Conservation (phyloP, 2,113 vertebrate species). For the Rhabdornis inornatus region DNA sequence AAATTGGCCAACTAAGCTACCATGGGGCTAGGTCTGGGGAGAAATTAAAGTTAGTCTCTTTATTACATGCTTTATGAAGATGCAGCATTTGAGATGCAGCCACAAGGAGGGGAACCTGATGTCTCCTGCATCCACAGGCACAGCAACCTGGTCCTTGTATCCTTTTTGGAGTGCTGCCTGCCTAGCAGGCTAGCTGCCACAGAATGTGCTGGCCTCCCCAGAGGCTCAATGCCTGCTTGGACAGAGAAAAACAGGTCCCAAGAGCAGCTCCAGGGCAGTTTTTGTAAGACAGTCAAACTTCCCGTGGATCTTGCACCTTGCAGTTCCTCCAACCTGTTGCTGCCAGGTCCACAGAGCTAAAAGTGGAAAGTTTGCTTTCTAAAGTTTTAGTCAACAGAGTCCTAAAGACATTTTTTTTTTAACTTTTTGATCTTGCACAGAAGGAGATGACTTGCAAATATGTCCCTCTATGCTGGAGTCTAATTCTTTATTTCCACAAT, state of each 20-base stretch:
- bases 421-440: slow-evolving; percentile 12
- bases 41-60: neutral
- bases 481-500: slow-evolving; percentile 2
- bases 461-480: neutral
- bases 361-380: neutral
- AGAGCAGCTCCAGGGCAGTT: neutral
- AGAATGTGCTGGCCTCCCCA: neutral
- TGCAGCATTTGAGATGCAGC: neutral
- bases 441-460: slow-evolving; percentile 61
- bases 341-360: neutral
- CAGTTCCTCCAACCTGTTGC: neutral
- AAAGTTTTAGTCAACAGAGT: neutral
- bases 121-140: neutral
- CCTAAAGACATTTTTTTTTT: neutral
- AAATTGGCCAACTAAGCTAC: neutral
- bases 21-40: neutral
- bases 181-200: neutral
- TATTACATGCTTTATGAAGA: neutral
- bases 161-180: neutral
- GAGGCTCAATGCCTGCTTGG: neutral
- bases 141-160: neutral
- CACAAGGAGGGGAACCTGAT: neutral
- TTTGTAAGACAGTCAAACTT: neutral
- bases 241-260: neutral
- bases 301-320: neutral